Conservation (phyloP, 30 jellyfish, hydroid and myxozoan species). For the Aurelia sp. region DNA sequence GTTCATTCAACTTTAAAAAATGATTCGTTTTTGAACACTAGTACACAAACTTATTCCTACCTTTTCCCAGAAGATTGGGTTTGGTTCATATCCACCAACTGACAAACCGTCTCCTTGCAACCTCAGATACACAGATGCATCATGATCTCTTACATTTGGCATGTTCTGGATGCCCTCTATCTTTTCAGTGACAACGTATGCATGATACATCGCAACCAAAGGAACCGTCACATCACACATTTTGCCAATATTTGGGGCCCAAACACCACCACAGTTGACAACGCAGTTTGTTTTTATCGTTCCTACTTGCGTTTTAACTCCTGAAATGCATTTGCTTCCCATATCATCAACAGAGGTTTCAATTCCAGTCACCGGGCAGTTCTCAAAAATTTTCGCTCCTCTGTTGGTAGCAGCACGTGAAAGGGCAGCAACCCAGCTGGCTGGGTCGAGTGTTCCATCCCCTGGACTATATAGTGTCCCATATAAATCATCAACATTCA, state of each 20-base stretch:
- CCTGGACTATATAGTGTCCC: slow-evolving; percentile 97
- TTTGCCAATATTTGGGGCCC: slow-evolving; percentile 92
- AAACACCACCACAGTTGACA: slow-evolving; percentile 95
- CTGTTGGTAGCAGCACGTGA: slow-evolving; percentile 90
- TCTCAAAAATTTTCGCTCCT: slow-evolving; percentile 93
- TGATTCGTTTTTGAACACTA: too few species aligned
- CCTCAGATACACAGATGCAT: slow-evolving; percentile 94
- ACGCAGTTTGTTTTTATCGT: slow-evolving; percentile 82
- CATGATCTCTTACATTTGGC: slow-evolving; percentile 98
- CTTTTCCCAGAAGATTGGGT: slow-evolving; percentile 92
- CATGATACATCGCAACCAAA: slow-evolving; percentile 94
- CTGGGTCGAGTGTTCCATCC: slow-evolving; percentile 98
- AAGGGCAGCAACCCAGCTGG: slow-evolving; percentile 93
- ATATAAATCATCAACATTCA: slow-evolving; percentile 91
- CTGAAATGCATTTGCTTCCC: slow-evolving; percentile 77
- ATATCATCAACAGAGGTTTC: slow-evolving; percentile 67
- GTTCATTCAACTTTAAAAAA: too few species aligned
- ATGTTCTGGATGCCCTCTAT: slow-evolving; percentile 94
- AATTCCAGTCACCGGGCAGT: slow-evolving; percentile 86
- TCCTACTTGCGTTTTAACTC: slow-evolving; percentile 80
- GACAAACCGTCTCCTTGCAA: slow-evolving; percentile 94
- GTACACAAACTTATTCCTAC: slow-evolving; percentile 3
- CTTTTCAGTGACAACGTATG: slow-evolving; percentile 89
- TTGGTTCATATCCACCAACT: slow-evolving; percentile 96
- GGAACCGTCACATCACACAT: slow-evolving; percentile 93